Evolutionary conservation across 1,140 invertebrate species (phyloP).

Genomic region (Pomacea maculata): DNA sequence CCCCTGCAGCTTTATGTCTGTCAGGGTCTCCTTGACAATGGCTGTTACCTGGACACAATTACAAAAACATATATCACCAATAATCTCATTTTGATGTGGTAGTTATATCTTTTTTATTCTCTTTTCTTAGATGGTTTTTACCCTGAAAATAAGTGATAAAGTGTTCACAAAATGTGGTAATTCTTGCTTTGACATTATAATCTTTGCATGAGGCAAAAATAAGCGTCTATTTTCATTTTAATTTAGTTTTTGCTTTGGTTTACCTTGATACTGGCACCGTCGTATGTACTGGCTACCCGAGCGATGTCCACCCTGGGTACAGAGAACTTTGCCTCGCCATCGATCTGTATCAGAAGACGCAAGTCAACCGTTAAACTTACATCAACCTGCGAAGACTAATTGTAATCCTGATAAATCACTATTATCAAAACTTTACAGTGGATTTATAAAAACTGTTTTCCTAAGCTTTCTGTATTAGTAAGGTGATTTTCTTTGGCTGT

Average conservation of each 20-base stretch:
- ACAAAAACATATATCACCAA: too few relatives aligned
- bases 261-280: conserved; percentile 8
- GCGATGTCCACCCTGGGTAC: conserved; percentile 22
- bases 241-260: neutral
- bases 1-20: conserved; percentile 22
- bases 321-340: conserved; percentile 26
- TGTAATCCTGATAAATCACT: neutral
- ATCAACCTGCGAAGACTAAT: neutral
- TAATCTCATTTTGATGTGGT: too few relatives aligned
- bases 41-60: conserved; percentile 13
- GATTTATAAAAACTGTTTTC: neutral
- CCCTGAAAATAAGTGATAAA: too few relatives aligned
- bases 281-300: conserved; percentile 1
- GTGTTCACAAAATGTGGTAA: too few relatives aligned
- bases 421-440: neutral
- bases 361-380: too few relatives aligned
- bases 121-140: too few relatives aligned
- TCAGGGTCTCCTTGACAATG: conserved; percentile 24
- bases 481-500: too few relatives aligned
- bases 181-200: too few relatives aligned
- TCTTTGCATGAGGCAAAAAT: too few relatives aligned
- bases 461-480: neutral
- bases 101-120: too few relatives aligned
- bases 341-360: conserved; percentile 13
- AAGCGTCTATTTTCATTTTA: neutral